Base-by-base conservation (phyloP, 2,797 vertebrate genomes). In the Hypotaenidia okinawae region DNA sequence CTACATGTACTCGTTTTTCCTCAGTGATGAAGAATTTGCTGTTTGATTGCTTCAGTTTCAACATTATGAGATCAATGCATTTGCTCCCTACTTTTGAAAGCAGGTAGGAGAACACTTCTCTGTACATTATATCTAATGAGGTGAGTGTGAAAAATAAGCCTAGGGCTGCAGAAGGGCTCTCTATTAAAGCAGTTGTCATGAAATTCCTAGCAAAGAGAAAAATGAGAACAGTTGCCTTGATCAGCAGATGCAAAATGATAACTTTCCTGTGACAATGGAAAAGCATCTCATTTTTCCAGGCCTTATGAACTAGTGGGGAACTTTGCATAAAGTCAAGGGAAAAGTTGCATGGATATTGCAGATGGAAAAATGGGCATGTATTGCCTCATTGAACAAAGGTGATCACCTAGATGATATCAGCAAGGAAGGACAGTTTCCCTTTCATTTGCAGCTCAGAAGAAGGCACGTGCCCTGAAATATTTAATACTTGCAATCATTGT, bases 221-320 rank as follows among this genome's bases (percentile, higher is more conserved):
- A 96, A 96, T 91, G 74, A 81, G 33, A 94, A 91, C 16, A 84
- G 73, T 91, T 96, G 59, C 41, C 59, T 95, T 93, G 74, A 94
- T 94, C 94, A 94, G 51, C 49, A 88, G 74, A 93, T 84, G 32
- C 80, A 93, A 96, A 94, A 80, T 75, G 37, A 76, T 49, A 86
- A 47, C 22, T 93, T 90, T 84, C 67, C 59, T 77, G 79, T 91
- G 87, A 79, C 63, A 86, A 68, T n/a, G 37, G 69, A 89, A 86
- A 79, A 24, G 27, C 9, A 76, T 51, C 70, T 64, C 13, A 92
- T 96, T 92, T 92, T 95, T 89, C 58, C 62, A 87, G 54, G 39
- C 25, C 28, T 39, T 85, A 66, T 13, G 18, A 77, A 58, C 76
- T 87, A 90, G 54, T 67, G 63, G 41, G 62, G 24, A 84, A 78